These are phyloP conservation scores for Bufo gargarizans DNA, from an alignment of 2,113 vertebrate genomes.

Conservation along the genomic window DNA sequence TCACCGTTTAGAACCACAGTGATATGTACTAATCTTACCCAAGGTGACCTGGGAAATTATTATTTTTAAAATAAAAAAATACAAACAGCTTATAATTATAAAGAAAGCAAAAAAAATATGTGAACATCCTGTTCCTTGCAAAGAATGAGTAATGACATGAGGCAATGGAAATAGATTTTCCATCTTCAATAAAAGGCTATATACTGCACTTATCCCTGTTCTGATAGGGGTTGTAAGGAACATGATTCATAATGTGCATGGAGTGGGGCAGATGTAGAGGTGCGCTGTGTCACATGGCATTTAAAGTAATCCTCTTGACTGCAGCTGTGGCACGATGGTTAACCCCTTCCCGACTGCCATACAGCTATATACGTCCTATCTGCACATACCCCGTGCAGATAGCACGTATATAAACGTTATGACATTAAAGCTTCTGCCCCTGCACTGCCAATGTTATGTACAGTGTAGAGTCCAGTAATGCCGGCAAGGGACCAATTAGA, in stretches of 20 bases:
- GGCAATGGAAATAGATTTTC: neutral
- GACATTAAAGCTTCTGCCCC: too few relatives aligned
- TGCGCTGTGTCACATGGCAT: too few relatives aligned
- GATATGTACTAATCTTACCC: neutral
- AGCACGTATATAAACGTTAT: too few relatives aligned
- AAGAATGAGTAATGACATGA: conserved; percentile 5
- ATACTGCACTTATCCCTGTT: neutral
- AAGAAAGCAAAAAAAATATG: neutral
- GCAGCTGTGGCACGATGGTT: too few relatives aligned
- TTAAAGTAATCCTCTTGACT: too few relatives aligned
- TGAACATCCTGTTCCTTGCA: neutral
- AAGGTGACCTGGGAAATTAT: neutral
- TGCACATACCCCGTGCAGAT: too few relatives aligned
- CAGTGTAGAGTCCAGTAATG: too few relatives aligned
- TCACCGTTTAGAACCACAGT: neutral
- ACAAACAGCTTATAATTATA: conserved; percentile 25
- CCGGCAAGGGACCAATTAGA: too few relatives aligned
- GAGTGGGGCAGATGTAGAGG: neutral
- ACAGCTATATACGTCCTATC: too few relatives aligned
- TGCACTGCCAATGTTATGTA: too few relatives aligned
- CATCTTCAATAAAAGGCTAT: neutral
- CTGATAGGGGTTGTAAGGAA: neutral
- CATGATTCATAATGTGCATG: neutral
- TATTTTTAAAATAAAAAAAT: conserved; percentile 1
- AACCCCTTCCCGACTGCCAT: too few relatives aligned